Evolutionary conservation across 2,113 vertebrate genomes (phyloP), one percentile per base, ranked within the genome.

Genomic region (Oxygymnocypris stewartii): DNA sequence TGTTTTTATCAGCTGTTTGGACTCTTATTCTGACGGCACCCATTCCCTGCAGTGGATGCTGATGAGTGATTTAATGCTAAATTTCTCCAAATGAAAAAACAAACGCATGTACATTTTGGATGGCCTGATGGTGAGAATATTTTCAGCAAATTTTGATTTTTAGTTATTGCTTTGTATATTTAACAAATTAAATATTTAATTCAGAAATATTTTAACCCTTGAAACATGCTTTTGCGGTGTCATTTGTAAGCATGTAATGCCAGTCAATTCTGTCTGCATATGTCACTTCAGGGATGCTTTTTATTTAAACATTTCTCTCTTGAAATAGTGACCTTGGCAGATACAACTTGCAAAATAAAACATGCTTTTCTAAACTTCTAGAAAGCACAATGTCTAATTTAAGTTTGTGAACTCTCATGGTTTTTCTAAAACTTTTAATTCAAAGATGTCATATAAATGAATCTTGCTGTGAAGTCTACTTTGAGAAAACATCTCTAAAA

Each of bases 321-420:
- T 47, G 14, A 12, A 86, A 65, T 76, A 28, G 31, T 20, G 37
- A 71, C 85, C 85, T 42, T 86, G 51, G 51, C 74, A 54, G 81
- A 28, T 20, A 42, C n/a, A 78, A 28, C 57, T 49, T 57, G 13
- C 35, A 40, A 35, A 42, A 37, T 73, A 42, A 73, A 73, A 42
- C 23, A 20, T 13, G 37, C 37, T 74, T 42, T 74, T 44, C n/a
- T n/a, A 42, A 74, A n/a, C 69, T 42, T 73, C 23, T 37, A 73
- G 18, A 73, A 73, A 73, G 69, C 69, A 73, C 9, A 20, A 73
- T 40, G 69, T 23, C 18, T 71, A 9, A 71, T 73, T 37, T 23
- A 73, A 73, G 69, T 73, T 74, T 74, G 4, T 74, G 37, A 12
- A 42, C 37, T 42, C 37, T 23, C 23, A 6, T 12, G 35, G 9